These are phyloP conservation scores for Pipistrellus nathusii DNA, from an alignment of 2,797 vertebrate genomes.

Conservation along the genomic window DNA sequence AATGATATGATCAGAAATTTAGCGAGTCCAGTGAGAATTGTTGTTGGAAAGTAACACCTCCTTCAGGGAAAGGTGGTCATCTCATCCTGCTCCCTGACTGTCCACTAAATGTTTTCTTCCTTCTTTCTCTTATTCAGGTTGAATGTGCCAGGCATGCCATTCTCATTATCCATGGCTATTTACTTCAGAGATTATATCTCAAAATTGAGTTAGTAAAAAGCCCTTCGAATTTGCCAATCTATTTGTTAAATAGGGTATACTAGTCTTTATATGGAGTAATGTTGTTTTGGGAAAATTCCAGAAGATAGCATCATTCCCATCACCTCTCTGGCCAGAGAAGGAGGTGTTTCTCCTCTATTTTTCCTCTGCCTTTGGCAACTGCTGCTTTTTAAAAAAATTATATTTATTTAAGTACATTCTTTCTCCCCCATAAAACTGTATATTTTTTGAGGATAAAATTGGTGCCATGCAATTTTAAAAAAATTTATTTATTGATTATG, in stretches of 20 bases:
- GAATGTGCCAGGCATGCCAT: neutral
- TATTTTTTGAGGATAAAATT: too few species aligned
- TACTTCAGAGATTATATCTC: neutral
- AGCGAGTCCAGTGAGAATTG: neutral
- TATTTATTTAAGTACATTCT: too few species aligned
- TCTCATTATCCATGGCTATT: neutral
- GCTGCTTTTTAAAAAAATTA: too few species aligned
- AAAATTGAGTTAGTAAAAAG: neutral
- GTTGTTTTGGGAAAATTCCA: neutral
- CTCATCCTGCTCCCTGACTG: neutral
- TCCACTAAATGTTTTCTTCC: neutral
- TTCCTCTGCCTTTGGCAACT: neutral
- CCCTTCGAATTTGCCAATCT: neutral
- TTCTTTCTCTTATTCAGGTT: neutral
- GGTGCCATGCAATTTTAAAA: too few species aligned
- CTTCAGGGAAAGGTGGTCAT: neutral
- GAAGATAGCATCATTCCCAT: neutral
- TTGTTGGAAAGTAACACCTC: slow-evolving; percentile 1
- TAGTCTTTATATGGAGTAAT: neutral
- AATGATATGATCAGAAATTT: neutral
- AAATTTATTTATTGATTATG: too few species aligned
- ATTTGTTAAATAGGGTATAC: neutral
- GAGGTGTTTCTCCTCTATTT: neutral
- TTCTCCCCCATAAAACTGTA: too few species aligned
- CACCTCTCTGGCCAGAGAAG: slow-evolving; percentile 6